Evolutionary conservation across 1,140 invertebrate genomes (phyloP), one percentile per base, ranked within the genome.

Genomic region (Ectropis grisescens): DNA sequence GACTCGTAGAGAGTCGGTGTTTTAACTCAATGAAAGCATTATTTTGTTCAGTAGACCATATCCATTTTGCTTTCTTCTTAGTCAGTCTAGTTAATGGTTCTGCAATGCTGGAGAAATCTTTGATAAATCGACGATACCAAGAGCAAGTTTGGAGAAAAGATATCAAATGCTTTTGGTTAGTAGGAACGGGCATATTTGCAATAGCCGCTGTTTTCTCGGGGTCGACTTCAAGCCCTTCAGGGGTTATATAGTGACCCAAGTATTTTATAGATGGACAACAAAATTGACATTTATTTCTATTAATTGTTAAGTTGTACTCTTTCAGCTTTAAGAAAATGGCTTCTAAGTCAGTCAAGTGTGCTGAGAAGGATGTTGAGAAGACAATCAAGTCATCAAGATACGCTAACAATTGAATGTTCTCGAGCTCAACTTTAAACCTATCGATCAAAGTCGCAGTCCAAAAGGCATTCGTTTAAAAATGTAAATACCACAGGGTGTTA

Each of bases 381-480:
- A 50, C 4, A 2, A 55, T 45, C 0, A 56, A 1, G n/a, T 59
- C 51, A 31, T 59, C 51, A 2, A 55, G 13, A 9, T 50, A 58
- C 2, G 29, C 40, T 1, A 49, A 11, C 2, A 54, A 0, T 5
- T 41, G 43, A 0, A 52, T 22, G n/a, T 41, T 3, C 1, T 15
- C 10, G 1, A 40, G 13, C 8, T 25, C 10, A 19, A 35, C 37
- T 10, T 28, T 13, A 12, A 40, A 29, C 13, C 35, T 10, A 13
- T 47, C 45, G 2, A 43, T 36, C 13, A 49, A 1, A 0, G 37
- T 41, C 7, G 47, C 47, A 16, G 34, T 0, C 81, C 79, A 41
- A 79, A 82, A 1, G 76, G 70, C 68, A 83, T 74, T 29, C 70
- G 25, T 2, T 43, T 25, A 30, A 74, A 84, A 35, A 72, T 60